Conservation (phyloP, 2,888 invertebrate genomes). For the Chrysolina haemoptera region DNA sequence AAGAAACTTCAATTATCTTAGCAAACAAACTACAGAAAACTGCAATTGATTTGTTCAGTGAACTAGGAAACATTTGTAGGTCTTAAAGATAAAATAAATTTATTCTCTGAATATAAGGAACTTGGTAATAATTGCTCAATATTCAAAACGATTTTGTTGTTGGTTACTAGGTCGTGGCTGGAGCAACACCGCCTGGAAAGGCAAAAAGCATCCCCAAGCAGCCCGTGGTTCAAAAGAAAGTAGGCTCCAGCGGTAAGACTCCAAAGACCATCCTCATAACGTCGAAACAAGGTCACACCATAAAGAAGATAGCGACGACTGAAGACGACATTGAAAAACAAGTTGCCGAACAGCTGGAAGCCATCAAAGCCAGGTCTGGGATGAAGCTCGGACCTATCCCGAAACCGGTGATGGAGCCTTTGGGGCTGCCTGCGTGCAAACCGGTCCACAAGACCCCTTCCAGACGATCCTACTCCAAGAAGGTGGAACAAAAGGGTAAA, state of each 20-base stretch:
- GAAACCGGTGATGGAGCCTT: conserved; percentile 26
- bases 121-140: background rate
- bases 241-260: conserved; percentile 39
- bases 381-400: conserved; percentile 41
- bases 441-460: conserved; percentile 26
- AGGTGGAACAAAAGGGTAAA: conserved; percentile 46
- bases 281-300: conserved; percentile 67
- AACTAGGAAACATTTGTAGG: no score
- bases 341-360: conserved; percentile 67
- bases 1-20: no score
- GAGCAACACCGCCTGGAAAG: conserved; percentile 19
- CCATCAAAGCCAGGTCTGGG: conserved; percentile 64
- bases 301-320: conserved; percentile 61
- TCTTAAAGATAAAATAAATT: no score
- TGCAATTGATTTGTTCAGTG: no score
- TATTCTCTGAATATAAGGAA: no score
- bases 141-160: background rate
- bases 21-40: no score
- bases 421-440: conserved; percentile 14
- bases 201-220: conserved; percentile 32
- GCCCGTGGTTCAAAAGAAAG: conserved; percentile 13
- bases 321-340: conserved; percentile 50
- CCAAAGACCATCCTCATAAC: conserved; percentile 68
- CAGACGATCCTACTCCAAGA: conserved; percentile 49
- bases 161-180: conserved; percentile 7